Conservation (phyloP, 1,140 invertebrate species). For the Hylyphantes graminicola region DNA sequence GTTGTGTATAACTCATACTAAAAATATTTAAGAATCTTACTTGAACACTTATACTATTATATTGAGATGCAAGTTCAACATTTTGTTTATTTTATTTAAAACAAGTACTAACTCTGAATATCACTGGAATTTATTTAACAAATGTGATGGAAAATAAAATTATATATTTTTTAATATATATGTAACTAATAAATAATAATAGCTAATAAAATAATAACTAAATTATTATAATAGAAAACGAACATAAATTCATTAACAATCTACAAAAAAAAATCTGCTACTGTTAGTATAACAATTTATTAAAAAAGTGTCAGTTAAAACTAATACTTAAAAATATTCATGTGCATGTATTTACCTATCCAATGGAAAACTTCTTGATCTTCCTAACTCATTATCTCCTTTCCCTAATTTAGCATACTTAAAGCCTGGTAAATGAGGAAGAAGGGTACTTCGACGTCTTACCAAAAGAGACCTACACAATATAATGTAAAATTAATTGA, state of each 20-base stretch:
- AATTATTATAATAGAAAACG: not conserved
- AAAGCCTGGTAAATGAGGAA: slow-evolving; percentile 48
- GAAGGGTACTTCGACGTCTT: slow-evolving; percentile 26
- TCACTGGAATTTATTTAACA: too few species aligned
- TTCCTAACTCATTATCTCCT: slow-evolving; percentile 11
- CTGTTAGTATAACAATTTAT: too few species aligned
- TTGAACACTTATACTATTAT: too few species aligned
- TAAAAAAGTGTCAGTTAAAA: too few species aligned
- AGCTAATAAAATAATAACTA: too few species aligned
- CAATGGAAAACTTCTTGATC: slow-evolving; percentile 19
- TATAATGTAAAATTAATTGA: not conserved
- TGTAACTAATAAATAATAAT: not conserved
- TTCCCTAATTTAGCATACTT: slow-evolving; percentile 31
- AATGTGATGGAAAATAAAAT: too few species aligned
- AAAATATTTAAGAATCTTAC: too few species aligned
- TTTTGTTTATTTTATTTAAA: too few species aligned
- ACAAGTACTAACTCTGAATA: too few species aligned
- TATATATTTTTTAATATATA: not conserved
- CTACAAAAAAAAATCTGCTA: too few species aligned
- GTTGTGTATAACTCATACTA: too few species aligned
- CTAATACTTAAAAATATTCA: not conserved
- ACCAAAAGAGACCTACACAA: slow-evolving; percentile 23
- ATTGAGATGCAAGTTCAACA: too few species aligned
- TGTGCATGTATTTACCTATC: slow-evolving; percentile 24
- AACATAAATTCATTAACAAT: not conserved